A percentile compares a stretch with the other conserved stretches of the same genome.
Evolutionary conservation across 2,888 invertebrate genomes (phyloP).

Genomic region (Glyphotaelius pellucidus): DNA sequence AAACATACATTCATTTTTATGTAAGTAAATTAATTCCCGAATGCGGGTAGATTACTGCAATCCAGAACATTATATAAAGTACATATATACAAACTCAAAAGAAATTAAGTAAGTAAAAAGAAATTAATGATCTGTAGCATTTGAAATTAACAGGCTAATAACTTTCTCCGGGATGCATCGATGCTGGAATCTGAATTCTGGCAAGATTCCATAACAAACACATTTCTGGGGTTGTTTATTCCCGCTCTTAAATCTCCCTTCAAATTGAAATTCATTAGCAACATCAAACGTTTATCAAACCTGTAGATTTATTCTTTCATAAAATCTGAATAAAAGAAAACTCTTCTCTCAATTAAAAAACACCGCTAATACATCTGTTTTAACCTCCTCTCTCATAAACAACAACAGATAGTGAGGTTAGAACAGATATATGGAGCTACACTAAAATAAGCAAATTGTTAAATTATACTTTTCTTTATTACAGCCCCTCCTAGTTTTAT

Average conservation of each 20-base stretch:
- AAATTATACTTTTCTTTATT: conserved; percentile 34
- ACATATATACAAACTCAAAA: no score
- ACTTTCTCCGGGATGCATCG: no score
- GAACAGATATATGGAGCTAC: neutral
- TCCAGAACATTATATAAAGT: no score
- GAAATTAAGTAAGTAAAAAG: neutral
- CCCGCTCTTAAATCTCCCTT: no score
- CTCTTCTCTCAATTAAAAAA: neutral
- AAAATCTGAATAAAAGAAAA: neutral
- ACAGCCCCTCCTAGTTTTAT: conserved; percentile 72
- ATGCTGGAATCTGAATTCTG: no score
- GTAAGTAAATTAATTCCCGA: no score
- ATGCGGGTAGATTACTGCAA: no score
- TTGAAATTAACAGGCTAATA: no score
- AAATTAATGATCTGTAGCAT: no score
- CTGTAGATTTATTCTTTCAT: neutral
- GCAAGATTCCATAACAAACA: no score
- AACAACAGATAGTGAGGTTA: neutral
- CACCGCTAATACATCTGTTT: neutral
- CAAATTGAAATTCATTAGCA: neutral
- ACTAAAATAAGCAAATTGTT: neutral
- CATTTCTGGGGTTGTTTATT: no score
- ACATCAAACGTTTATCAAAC: neutral
- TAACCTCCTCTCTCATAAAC: neutral
- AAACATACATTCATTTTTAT: no score